Evolutionary conservation across 2,113 vertebrate genomes (phyloP).

Genomic region (Symphodus melops): DNA sequence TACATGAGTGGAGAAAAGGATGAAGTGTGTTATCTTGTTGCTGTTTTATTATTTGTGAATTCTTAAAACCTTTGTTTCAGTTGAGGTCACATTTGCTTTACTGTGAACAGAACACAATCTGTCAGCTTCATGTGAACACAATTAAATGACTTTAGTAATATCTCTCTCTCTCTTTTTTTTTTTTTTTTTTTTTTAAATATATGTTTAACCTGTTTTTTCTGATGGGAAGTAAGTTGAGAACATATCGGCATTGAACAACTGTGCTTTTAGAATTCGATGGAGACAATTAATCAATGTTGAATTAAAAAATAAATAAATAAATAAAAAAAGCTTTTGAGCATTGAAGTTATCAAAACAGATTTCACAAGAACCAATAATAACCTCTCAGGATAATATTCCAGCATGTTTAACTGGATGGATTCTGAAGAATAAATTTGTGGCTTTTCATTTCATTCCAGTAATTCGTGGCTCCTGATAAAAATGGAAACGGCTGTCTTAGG

Average conservation of each 20-base stretch:
- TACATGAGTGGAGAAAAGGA: conserved; percentile 6
- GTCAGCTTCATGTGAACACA: conserved; percentile 31
- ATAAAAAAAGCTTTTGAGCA: not conserved
- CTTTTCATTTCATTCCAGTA: conserved; percentile 64
- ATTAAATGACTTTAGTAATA: conserved; percentile 44
- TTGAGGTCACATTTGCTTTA: not conserved
- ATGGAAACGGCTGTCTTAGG: conserved; percentile 61
- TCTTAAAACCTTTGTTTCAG: not conserved
- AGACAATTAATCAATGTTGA: conserved; percentile 19
- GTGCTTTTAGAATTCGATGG: not conserved
- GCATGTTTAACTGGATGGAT: conserved; percentile 45
- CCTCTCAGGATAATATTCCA: conserved; percentile 59
- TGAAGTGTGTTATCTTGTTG: not conserved
- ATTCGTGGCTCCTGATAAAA: conserved; percentile 63
- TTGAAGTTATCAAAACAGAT: conserved; percentile 53
- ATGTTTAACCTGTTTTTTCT: conserved; percentile 4
- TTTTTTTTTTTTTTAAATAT: not conserved
- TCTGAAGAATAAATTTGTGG: conserved; percentile 36
- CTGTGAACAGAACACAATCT: conserved; percentile 11
- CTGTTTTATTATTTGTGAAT: not conserved
- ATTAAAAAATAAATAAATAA: too few species aligned
- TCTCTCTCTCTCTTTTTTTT: not conserved
- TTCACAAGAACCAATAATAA: conserved; percentile 64
- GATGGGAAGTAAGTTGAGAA: conserved; percentile 25
- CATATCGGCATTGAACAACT: too few species aligned